Percentiles rank a stretch among this genome's conserved stretches.
These are phyloP conservation scores for Sturmia bella DNA, from an alignment of 2,888 invertebrate genomes.

Conservation along the genomic window DNA sequence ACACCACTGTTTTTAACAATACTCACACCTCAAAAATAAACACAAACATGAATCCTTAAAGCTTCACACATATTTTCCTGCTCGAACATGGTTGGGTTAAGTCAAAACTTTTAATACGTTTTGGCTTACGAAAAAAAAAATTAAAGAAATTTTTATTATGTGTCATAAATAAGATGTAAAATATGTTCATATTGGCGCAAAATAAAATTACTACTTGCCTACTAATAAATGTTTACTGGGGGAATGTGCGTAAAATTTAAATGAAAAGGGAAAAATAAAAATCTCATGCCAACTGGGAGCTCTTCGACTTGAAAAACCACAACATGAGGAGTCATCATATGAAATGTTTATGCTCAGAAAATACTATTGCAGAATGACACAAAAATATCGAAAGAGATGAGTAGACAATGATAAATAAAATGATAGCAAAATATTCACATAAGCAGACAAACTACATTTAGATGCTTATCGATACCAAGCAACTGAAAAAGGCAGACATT, in stretches of 20 bases:
- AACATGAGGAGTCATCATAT: slow-evolving; percentile 35
- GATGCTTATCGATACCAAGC: slow-evolving; percentile 60
- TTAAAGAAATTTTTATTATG: slow-evolving; percentile 58
- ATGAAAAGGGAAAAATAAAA: slow-evolving; percentile 14
- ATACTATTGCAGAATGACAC: slow-evolving; percentile 28
- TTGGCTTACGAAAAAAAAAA: slow-evolving; percentile 35
- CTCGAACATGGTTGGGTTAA: neutral
- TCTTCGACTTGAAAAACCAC: slow-evolving; percentile 19
- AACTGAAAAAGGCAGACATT: slow-evolving; percentile 60
- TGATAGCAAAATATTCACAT: slow-evolving; percentile 19
- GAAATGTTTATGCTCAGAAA: slow-evolving; percentile 29
- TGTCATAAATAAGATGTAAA: slow-evolving; percentile 66
- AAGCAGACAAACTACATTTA: slow-evolving; percentile 56
- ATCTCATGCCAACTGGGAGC: slow-evolving; percentile 6
- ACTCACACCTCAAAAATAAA: neutral
- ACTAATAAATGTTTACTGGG: slow-evolving; percentile 10
- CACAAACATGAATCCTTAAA: slow-evolving; percentile 30
- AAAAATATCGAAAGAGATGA: slow-evolving; percentile 12
- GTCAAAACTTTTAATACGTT: neutral
- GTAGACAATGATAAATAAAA: slow-evolving; percentile 35
- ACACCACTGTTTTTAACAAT: slow-evolving; percentile 30
- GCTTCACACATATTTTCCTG: neutral
- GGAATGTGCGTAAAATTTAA: slow-evolving; percentile 30
- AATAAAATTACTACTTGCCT: neutral
- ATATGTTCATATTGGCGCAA: slow-evolving; percentile 47